Conservation (phyloP, 2,797 vertebrate genomes). For the Pseudomugil tenellus region DNA sequence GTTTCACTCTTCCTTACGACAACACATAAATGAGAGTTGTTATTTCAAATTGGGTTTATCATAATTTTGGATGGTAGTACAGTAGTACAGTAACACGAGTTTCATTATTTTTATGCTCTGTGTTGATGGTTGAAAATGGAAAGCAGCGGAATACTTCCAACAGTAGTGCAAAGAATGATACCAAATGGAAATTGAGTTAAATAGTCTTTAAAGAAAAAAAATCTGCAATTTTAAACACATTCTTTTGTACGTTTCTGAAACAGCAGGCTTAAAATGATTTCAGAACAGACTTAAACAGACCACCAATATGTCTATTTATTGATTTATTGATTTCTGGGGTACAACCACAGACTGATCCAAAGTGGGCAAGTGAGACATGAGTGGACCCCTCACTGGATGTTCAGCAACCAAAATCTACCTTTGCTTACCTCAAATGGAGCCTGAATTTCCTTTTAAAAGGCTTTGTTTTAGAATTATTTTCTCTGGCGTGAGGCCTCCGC, state of each 20-base stretch:
- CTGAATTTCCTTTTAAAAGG: neutral
- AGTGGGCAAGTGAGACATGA: constrained; percentile 32
- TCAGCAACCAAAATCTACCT: constrained; percentile 30
- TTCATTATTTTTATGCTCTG: neutral
- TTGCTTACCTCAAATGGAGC: constrained; percentile 36
- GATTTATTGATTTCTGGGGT: constrained; percentile 55
- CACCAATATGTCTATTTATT: constrained; percentile 31
- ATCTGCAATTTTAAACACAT: neutral
- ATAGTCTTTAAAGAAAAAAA: too few species aligned
- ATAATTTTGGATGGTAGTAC: neutral
- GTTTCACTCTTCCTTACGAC: neutral
- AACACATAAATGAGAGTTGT: neutral
- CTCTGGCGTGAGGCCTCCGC: constrained; percentile 28
- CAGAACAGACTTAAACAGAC: constrained; percentile 7
- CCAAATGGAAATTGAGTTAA: neutral
- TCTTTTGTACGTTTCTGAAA: neutral
- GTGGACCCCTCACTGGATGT: constrained; percentile 29
- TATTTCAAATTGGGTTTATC: neutral
- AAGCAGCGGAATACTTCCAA: too few species aligned
- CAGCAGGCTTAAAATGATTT: constrained; percentile 3
- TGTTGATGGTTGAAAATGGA: neutral
- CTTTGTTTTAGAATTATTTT: constrained; percentile 31
- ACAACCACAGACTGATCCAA: constrained; percentile 39
- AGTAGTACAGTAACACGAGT: neutral
- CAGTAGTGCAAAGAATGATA: neutral